phyloP scores from a whole-genome alignment of 2,797 vertebrate genomes.

The Hapalemur alaotrensis region DNA sequence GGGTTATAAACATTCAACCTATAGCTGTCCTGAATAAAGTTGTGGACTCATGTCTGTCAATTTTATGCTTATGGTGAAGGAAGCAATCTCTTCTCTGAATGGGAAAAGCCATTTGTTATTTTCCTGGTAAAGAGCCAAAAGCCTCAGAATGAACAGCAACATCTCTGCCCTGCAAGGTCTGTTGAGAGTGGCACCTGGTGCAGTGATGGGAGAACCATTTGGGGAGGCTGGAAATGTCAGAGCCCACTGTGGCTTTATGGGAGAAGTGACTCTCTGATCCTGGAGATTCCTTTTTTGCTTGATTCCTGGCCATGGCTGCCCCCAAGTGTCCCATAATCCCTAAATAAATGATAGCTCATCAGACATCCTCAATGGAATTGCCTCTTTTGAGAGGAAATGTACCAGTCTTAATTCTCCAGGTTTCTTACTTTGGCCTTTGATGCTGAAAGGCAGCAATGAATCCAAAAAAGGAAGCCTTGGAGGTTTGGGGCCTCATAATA shows the following conservation, averaged over 20 bases:
- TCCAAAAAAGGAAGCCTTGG: neutral
- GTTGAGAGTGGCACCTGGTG: neutral
- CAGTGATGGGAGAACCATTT: neutral
- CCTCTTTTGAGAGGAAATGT: slow-evolving; percentile 1
- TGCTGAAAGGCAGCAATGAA: neutral
- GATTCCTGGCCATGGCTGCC: neutral
- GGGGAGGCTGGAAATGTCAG: neutral
- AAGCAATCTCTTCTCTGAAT: neutral
- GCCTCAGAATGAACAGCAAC: neutral
- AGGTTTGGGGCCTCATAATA: neutral
- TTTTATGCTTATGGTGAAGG: neutral
- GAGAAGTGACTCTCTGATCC: neutral
- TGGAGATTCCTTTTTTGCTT: neutral
- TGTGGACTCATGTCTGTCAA: neutral
- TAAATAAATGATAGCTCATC: slow-evolving; percentile 15
- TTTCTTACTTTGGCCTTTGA: neutral
- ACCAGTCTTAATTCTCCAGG: neutral
- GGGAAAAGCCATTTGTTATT: neutral
- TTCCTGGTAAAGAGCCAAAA: neutral
- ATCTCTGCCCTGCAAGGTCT: neutral
- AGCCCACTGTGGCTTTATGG: neutral
- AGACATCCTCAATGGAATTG: neutral
- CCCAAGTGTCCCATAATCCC: neutral
- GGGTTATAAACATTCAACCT: neutral
- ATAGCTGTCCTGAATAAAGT: neutral